phyloP scores from a whole-genome alignment of 2,113 vertebrate species.

The Pantherophis guttatus region DNA sequence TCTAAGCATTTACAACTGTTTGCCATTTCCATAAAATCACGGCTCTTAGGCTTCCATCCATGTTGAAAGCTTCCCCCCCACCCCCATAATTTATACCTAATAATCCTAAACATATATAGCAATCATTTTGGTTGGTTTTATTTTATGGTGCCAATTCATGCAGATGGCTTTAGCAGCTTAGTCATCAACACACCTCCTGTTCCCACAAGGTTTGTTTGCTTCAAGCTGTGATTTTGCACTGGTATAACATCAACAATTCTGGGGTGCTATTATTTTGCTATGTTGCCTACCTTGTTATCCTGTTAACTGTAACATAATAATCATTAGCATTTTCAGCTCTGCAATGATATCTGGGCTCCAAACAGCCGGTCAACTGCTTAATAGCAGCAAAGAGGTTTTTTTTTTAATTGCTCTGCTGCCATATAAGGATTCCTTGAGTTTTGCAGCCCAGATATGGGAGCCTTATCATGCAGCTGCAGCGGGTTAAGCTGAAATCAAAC shows the following conservation, averaged over 20 bases:
- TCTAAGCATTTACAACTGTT: background rate
- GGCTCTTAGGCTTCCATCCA: constrained; percentile 34
- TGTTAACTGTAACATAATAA: background rate
- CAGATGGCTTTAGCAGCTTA: constrained; percentile 45
- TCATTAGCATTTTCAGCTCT: background rate
- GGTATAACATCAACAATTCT: background rate
- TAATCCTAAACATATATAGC: constrained; percentile 34
- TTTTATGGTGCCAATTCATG: constrained; percentile 56
- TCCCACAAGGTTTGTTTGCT: constrained; percentile 41
- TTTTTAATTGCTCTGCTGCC: background rate
- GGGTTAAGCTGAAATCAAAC: background rate
- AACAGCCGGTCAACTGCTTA: background rate
- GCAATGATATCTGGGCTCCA: background rate
- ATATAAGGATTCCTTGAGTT: background rate
- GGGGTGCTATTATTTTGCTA: background rate
- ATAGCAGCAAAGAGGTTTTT: background rate
- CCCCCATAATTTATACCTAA: constrained; percentile 16
- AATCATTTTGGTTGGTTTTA: constrained; percentile 44
- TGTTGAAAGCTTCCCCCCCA: constrained; percentile 18
- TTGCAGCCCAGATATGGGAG: background rate
- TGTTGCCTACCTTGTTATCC: background rate
- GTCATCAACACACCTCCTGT: constrained; percentile 45
- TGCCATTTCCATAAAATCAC: no score
- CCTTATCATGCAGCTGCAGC: background rate
- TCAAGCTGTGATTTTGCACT: background rate